Evolutionary conservation across 1,140 invertebrate genomes (phyloP).

Genomic region (Drosophila novamexicana): DNA sequence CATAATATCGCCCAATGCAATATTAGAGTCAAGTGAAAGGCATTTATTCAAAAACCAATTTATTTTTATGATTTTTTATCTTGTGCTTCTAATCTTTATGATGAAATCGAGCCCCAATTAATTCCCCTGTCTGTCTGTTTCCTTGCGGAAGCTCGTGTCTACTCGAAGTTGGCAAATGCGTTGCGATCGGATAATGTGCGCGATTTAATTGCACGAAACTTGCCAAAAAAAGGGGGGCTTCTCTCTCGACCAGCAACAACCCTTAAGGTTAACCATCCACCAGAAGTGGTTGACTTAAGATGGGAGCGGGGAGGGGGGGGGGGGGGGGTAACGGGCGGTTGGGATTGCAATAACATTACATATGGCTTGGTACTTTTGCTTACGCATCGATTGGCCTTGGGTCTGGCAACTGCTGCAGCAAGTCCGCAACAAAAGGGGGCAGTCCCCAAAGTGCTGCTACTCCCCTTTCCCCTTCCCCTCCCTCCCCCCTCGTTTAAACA

Average conservation of each 20-base stretch:
- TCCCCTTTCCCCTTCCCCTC: background rate
- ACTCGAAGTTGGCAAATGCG: slow-evolving; percentile 23
- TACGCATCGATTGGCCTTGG: slow-evolving; percentile 71
- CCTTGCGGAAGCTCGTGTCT: slow-evolving; percentile 26
- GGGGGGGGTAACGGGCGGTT: background rate
- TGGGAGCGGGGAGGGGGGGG: background rate
- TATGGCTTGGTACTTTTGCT: slow-evolving; percentile 59
- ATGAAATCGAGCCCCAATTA: slow-evolving; percentile 73
- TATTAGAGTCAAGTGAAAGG: slow-evolving; percentile 7
- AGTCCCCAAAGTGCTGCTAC: slow-evolving; percentile 33
- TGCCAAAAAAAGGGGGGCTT: slow-evolving; percentile 35
- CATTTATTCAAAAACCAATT: slow-evolving; percentile 62
- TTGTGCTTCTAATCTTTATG: slow-evolving; percentile 58
- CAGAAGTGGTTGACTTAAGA: slow-evolving; percentile 14
- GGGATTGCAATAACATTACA: slow-evolving; percentile 54
- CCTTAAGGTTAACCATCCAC: slow-evolving; percentile 42
- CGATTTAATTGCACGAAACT: slow-evolving; percentile 71
- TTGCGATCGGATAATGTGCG: background rate
- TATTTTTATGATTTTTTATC: slow-evolving; percentile 74
- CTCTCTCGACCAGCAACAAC: slow-evolving; percentile 36
- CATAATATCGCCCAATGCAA: slow-evolving; percentile 35
- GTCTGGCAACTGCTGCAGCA: slow-evolving; percentile 49
- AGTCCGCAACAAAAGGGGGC: slow-evolving; percentile 13
- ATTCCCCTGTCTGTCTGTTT: slow-evolving; percentile 4
- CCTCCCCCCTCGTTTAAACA: slow-evolving; percentile 28